Percentiles rank a stretch among this genome's conserved stretches.
These are phyloP conservation scores for Tenthredo mesomela DNA, from an alignment of 2,888 invertebrate genomes.

Conservation along the genomic window DNA sequence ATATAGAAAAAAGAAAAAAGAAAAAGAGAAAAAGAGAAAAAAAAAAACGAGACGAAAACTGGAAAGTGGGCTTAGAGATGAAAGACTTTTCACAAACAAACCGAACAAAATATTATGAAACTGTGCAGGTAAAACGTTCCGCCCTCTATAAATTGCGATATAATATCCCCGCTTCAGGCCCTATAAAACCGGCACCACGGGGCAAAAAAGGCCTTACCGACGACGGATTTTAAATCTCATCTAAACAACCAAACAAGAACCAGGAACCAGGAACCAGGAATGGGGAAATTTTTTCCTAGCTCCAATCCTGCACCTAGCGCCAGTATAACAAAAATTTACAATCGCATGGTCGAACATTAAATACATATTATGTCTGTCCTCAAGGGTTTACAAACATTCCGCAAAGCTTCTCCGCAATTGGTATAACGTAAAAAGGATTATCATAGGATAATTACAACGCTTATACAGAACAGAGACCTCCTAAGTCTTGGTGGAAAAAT, in stretches of 20 bases:
- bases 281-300: background rate
- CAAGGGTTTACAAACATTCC: background rate
- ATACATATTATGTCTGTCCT: background rate
- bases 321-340: background rate
- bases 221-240: slow-evolving; percentile 27
- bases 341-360: background rate
- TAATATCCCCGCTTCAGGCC: slow-evolving; percentile 40
- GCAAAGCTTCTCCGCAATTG: background rate
- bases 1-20: slow-evolving; percentile 1
- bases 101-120: slow-evolving; percentile 64
- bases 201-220: background rate
- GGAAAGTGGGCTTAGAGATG: slow-evolving; percentile 52
- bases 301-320: background rate
- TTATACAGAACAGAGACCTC: background rate
- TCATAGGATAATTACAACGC: slow-evolving; percentile 30
- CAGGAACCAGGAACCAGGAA: background rate
- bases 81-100: slow-evolving; percentile 54
- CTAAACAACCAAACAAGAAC: background rate
- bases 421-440: slow-evolving; percentile 36
- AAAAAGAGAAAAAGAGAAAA: background rate
- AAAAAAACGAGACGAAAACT: slow-evolving; percentile 41
- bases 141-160: slow-evolving; percentile 53
- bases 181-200: slow-evolving; percentile 26
- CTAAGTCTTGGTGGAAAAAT: background rate
- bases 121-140: slow-evolving; percentile 53